Evolutionary conservation across 2,113 vertebrate species (phyloP).

Genomic region (Elanoides forficatus): DNA sequence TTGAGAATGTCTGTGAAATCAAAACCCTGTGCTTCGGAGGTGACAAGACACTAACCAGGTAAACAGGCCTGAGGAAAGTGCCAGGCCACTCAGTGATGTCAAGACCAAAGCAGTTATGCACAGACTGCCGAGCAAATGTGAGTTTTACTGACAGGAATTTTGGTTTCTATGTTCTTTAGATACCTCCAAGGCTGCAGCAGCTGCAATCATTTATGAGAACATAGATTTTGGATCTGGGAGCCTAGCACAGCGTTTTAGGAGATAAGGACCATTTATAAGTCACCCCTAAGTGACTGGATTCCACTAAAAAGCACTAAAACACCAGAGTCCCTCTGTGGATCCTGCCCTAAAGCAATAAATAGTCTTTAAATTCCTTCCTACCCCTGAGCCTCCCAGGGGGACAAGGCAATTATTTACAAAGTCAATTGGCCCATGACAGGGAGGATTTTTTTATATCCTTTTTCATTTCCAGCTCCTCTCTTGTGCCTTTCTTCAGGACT

Average conservation of each 20-base stretch:
- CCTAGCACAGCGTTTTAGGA: not conserved
- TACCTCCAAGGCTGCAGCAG: not conserved
- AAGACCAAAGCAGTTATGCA: not conserved
- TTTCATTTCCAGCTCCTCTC: not conserved
- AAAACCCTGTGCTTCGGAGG: not conserved
- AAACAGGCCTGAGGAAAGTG: not conserved
- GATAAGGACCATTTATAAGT: not conserved
- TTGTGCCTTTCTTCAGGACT: slow-evolving; percentile 23
- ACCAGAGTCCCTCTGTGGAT: not conserved
- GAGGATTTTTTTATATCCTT: slow-evolving; percentile 3
- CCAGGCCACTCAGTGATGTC: not conserved
- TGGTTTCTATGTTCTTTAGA: not conserved
- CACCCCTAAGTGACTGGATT: not conserved
- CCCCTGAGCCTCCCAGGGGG: not conserved
- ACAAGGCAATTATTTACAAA: slow-evolving; percentile 67
- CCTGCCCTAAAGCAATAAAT: slow-evolving; percentile 30
- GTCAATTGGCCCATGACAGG: slow-evolving; percentile 20
- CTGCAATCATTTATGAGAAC: not conserved
- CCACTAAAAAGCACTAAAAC: not conserved
- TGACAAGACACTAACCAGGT: not conserved
- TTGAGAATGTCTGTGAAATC: not conserved
- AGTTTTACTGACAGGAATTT: not conserved
- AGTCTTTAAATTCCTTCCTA: slow-evolving; percentile 43
- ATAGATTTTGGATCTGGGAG: not conserved
- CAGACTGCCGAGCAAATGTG: not conserved